Conservation (phyloP, 1,140 invertebrate species). For the Pogonomyrmex barbatus region DNA sequence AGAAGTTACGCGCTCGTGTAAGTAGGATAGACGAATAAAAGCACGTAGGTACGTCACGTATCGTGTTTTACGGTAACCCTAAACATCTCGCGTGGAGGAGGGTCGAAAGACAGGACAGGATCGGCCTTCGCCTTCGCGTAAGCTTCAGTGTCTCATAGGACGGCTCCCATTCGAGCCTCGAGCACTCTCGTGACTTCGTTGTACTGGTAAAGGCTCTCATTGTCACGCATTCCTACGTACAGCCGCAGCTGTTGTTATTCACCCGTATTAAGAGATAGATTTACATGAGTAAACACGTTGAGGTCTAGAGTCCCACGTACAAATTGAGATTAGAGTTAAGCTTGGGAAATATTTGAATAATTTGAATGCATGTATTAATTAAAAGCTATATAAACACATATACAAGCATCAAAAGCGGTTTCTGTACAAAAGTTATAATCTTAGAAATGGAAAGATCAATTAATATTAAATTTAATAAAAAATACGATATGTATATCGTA, state of each 20-base stretch:
- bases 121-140: slow-evolving; percentile 9
- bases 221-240: slow-evolving; percentile 40
- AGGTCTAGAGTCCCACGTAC: slow-evolving; percentile 64
- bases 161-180: slow-evolving; percentile 22
- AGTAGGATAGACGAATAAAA: slow-evolving; percentile 77
- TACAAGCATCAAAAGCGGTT: neutral
- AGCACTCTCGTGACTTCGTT: slow-evolving; percentile 53
- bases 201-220: slow-evolving; percentile 59
- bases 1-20: slow-evolving; percentile 67
- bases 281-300: slow-evolving; percentile 77
- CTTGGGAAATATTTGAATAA: slow-evolving; percentile 55
- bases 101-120: slow-evolving; percentile 50
- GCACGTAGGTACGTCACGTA: slow-evolving; percentile 65
- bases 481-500: neutral
- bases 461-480: neutral
- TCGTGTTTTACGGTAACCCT: slow-evolving; percentile 77
- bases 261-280: slow-evolving; percentile 72
- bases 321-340: slow-evolving; percentile 77
- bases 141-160: slow-evolving; percentile 47
- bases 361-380: slow-evolving; percentile 63
- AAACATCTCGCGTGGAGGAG: slow-evolving; percentile 73
- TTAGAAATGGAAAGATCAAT: neutral
- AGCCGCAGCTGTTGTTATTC: slow-evolving; percentile 41
- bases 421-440: neutral
- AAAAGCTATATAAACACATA: neutral